These are phyloP conservation scores for Formicarius rufipectus DNA, from an alignment of 2,113 vertebrate species.

Conservation along the genomic window DNA sequence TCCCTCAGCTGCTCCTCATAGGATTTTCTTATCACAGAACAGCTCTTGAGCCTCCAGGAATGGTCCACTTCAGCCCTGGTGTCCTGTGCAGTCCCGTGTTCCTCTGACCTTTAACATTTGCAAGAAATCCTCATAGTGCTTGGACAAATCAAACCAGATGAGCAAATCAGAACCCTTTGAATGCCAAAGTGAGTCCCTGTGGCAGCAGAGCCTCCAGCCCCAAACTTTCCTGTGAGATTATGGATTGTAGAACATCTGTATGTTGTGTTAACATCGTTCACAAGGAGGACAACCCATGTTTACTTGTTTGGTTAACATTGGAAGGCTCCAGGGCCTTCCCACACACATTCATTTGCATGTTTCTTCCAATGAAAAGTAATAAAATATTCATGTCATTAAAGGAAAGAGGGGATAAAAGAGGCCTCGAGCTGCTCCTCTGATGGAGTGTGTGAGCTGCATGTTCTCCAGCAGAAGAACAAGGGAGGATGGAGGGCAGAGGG, in stretches of 20 bases:
- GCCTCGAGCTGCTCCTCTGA: not conserved
- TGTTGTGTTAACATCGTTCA: not conserved
- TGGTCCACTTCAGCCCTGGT: not conserved
- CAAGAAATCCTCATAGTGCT: not conserved
- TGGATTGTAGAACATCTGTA: not conserved
- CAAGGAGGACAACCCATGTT: slow-evolving; percentile 26
- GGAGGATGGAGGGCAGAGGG: not conserved
- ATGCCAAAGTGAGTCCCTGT: not conserved
- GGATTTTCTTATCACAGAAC: not conserved
- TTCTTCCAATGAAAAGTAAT: slow-evolving; percentile 4
- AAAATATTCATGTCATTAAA: slow-evolving; percentile 42
- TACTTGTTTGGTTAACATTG: slow-evolving; percentile 36
- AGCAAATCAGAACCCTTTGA: not conserved
- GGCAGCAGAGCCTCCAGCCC: not conserved
- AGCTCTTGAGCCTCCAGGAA: not conserved
- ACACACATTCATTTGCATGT: slow-evolving; percentile 24
- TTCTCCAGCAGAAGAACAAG: not conserved
- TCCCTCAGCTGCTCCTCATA: not conserved
- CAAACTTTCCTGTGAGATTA: not conserved
- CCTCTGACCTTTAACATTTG: not conserved
- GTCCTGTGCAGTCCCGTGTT: not conserved
- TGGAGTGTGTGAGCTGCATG: not conserved
- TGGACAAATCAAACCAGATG: not conserved
- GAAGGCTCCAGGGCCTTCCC: slow-evolving; percentile 32
- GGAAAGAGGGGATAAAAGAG: not conserved